These are phyloP conservation scores for Pocota personata DNA, from an alignment of 2,888 invertebrate genomes.

Conservation along the genomic window DNA sequence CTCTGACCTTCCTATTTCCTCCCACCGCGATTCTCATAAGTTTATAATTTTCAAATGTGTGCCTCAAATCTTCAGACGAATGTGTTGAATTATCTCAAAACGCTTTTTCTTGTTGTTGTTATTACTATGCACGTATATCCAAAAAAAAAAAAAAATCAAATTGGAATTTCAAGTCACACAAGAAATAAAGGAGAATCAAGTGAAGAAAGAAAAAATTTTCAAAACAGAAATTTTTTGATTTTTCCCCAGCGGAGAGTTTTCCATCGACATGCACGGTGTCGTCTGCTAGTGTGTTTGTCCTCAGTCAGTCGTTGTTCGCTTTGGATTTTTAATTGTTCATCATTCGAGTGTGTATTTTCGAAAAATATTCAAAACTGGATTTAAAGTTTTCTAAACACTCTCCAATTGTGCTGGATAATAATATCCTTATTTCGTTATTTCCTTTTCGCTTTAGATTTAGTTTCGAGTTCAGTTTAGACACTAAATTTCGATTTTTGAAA, in stretches of 20 bases:
- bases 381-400: neutral
- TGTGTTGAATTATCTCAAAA: constrained; percentile 13
- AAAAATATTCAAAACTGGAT: neutral
- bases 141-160: constrained; percentile 1
- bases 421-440: no score
- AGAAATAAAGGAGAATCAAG: constrained; percentile 8
- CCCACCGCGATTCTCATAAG: neutral
- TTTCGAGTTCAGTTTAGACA: neutral
- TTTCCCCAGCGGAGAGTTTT: constrained; percentile 11
- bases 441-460: neutral
- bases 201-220: neutral
- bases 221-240: neutral
- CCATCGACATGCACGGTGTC: constrained; percentile 16
- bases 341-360: constrained; percentile 37
- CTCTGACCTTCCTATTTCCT: neutral
- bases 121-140: neutral
- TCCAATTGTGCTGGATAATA: neutral
- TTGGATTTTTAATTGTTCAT: constrained; percentile 46
- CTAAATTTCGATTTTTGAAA: neutral
- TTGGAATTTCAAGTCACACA: constrained; percentile 47
- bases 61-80: neutral
- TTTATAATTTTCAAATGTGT: constrained; percentile 10
- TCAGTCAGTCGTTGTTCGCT: constrained; percentile 42
- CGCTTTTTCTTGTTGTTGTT: constrained; percentile 10
- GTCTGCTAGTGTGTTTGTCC: constrained; percentile 40